Conservation (phyloP, 2,888 invertebrate genomes). For the Drosophila imparisetae region DNA sequence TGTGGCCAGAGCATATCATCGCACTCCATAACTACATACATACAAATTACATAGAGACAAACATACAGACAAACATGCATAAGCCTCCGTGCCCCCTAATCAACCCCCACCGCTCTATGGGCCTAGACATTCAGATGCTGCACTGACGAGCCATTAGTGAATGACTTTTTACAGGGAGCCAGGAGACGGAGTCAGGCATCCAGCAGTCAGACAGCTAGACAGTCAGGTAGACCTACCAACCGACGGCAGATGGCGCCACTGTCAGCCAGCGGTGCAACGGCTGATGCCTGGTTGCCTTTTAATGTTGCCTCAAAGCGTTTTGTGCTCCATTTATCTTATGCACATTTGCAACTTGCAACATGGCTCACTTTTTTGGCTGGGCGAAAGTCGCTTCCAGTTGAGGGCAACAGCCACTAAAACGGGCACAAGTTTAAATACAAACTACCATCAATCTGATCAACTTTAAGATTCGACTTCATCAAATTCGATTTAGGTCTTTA, state of each 20-base stretch:
- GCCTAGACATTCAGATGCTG: constrained; percentile 37
- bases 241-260: constrained; percentile 51
- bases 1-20: constrained; percentile 44
- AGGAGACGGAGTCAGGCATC: neutral
- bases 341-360: constrained; percentile 39
- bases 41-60: neutral
- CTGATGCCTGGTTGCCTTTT: constrained; percentile 51
- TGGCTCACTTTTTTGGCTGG: constrained; percentile 26
- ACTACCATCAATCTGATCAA: constrained; percentile 20
- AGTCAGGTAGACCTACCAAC: constrained; percentile 10
- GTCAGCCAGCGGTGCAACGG: constrained; percentile 15
- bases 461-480: constrained; percentile 13
- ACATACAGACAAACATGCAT: neutral
- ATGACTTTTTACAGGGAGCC: constrained; percentile 67
- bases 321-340: constrained; percentile 69
- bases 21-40: constrained; percentile 27
- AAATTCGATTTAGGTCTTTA: neutral
- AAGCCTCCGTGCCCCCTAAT: neutral
- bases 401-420: neutral
- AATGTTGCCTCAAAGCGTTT: constrained; percentile 70
- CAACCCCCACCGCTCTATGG: neutral
- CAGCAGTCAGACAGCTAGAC: neutral
- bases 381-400: constrained; percentile 10
- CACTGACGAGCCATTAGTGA: constrained; percentile 74
- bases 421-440: constrained; percentile 1